Evolutionary conservation across 2,888 invertebrate genomes (phyloP).

Genomic region (Lucinisca nassula): DNA sequence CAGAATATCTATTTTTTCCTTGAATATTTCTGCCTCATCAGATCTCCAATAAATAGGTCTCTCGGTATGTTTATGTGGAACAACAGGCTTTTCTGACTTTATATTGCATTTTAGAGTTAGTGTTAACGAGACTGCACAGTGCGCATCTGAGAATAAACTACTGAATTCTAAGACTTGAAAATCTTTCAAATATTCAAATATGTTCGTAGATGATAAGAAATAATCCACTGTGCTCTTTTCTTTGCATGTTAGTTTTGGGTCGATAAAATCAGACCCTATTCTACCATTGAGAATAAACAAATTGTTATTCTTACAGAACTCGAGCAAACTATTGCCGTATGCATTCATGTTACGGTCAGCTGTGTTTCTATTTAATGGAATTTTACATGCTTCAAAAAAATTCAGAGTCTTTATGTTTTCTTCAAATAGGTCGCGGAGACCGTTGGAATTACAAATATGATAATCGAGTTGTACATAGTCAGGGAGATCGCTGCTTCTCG

Average conservation of each 20-base stretch:
- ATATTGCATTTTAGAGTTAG: not conserved
- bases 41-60: not conserved
- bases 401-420: no score
- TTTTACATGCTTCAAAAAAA: not conserved
- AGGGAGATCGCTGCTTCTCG: no score
- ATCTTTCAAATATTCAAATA: not conserved
- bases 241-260: not conserved
- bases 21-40: not conserved
- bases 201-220: no score
- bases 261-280: not conserved
- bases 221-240: not conserved
- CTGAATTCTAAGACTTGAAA: not conserved
- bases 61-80: not conserved
- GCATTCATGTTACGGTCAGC: not conserved
- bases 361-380: not conserved
- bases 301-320: not conserved
- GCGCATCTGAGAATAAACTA: not conserved
- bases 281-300: not conserved
- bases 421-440: no score
- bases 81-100: not conserved
- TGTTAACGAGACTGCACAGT: not conserved
- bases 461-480: no score
- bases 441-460: no score
- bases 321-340: not conserved
- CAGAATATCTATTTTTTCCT: no score